Evolutionary conservation across 1,140 invertebrate species (phyloP), one percentile per base, ranked within the genome.

Genomic region (Carposina sasakii): DNA sequence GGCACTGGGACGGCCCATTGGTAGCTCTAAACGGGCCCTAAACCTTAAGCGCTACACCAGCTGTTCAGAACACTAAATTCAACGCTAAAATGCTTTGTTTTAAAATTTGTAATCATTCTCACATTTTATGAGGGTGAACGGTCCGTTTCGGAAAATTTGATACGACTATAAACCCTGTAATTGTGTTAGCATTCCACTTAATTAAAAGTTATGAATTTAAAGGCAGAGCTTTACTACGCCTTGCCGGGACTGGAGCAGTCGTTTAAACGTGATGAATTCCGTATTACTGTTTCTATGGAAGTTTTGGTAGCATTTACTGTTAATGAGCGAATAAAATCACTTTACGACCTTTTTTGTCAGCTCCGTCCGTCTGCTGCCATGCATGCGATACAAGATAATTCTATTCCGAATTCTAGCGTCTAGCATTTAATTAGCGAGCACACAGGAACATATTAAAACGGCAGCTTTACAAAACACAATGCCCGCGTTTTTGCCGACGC

Each of bases 131-230:
- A 78, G 63, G 57, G 53, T 59, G 66, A 70, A 76, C 60, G 68
- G 76, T 74, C 76, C 78, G 68, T 76, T 76, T 73, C 63, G 60
- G 71, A 72, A 72, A 76, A 78, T 82, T 79, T 79, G 76, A 82
- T 79, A 79, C 70, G 67, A 69, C 75, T 65, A 75, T 82, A 78
- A 82, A 79, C 49, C 63, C 68, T 72, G 67, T 79, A 75, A 79
- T 79, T 76, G 73, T 72, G 67, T 71, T 68, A 73, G 67, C 71
- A 70, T 74, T 78, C 63, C 63, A 71, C 55, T 81, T 81, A 78
- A 82, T 82, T 79, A 82, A 82, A 82, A 82, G 68, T 82, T 78
- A 82, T 82, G 76, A 79, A 81, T 81, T 81, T 73, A 71, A 70
- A 77, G 64, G 60, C 57, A 57, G 56, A 51, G 60, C 58, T 69